Base-by-base conservation (phyloP, 2,113 vertebrate species). In the Scytalopus superciliaris region DNA sequence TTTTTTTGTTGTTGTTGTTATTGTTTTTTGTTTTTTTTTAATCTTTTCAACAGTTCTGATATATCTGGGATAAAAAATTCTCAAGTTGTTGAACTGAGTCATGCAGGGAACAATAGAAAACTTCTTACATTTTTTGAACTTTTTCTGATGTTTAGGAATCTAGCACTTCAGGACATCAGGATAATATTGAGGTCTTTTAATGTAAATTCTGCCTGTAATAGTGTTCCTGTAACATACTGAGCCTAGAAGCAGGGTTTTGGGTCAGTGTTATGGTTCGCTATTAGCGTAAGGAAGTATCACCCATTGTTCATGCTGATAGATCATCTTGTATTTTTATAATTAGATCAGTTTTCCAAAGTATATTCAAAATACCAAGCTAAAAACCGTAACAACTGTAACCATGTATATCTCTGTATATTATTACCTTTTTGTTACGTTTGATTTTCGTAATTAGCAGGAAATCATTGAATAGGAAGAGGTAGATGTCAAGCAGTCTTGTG, bases 391-490 rank as follows among this genome's bases (percentile, higher is more conserved):
- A 21, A 45, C 8, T 1, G 2, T 44, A 84, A 28, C 14, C 16
- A 12, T 8, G 12, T 44, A 4, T 52, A 39, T 72, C 53, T 81
- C 30, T 60, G 31, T 17, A 44, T 5, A 10, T 89, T 57, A 35
- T 97, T 98, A 98, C 98, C 98, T 99, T 99, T 98, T 98, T 99
- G 97, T 95, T 98, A 52, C 96, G 96, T 97, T 99, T 99, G 47
- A 98, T 98, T 98, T 99, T 99, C 37, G 98, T 99, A 96, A 99
- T 98, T 89, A 99, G 97, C 70, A 99, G 97, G 94, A 99, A 99
- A 97, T 99, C 98, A 55, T 99, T 96, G 12, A 99, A 99, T 88
- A 99, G 98, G 96, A 99, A 99, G 84, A 99, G 93, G 85, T 98
- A 99, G 72, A 98, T 98, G 1, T 99, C 98, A 13, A 98, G 96